Evolutionary conservation across 2,888 invertebrate genomes (phyloP), one percentile per base, ranked within the genome.

Genomic region (Heliconius erato): DNA sequence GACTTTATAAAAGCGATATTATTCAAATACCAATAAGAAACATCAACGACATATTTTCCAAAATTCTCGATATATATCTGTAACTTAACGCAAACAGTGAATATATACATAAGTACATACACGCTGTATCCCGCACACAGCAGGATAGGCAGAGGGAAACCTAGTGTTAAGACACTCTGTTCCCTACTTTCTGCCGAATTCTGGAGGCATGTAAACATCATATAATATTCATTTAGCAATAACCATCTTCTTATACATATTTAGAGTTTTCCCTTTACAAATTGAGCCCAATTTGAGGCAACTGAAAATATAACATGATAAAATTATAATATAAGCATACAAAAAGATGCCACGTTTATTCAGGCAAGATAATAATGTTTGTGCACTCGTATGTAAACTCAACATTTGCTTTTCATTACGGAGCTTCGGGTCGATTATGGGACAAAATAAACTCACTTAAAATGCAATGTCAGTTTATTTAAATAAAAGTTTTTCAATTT

Each of bases 361-460:
- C 69, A 76, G 81, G 69, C 68, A 81, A 77, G 81, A 72, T 81
- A 81, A 81, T 77, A 82, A 82, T 79, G 82, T 81, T 82, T 80
- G 71, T 80, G 74, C 65, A 71, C 65, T 71, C 65, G 65, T 82
- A 82, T 84, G 78, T 76, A 63, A 54, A 84, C 82, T 78, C 54
- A 82, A 82, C 76, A 82, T 84, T 84, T 84, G 40, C 80, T 82
- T 84, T 79, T 82, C 80, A 84, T 84, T 84, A 82, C 69, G 32
- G 76, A 54, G 67, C 79, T 71, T 77, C 78, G 63, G 79, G 65
- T 82, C 80, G 54, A 82, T 82, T 82, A 79, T 79, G 74, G 81
- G 11, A 35, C 49, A 69, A 78, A 74, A 79, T 82, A 84, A 84
- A 84, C 65, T 74, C 54, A 79, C 80, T 78, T 82, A 80, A 78